A percentile compares a stretch with the other conserved stretches of the same genome.
phyloP scores from a whole-genome alignment of 2,797 vertebrate species.

The Phrynocephalus vlangalii region DNA sequence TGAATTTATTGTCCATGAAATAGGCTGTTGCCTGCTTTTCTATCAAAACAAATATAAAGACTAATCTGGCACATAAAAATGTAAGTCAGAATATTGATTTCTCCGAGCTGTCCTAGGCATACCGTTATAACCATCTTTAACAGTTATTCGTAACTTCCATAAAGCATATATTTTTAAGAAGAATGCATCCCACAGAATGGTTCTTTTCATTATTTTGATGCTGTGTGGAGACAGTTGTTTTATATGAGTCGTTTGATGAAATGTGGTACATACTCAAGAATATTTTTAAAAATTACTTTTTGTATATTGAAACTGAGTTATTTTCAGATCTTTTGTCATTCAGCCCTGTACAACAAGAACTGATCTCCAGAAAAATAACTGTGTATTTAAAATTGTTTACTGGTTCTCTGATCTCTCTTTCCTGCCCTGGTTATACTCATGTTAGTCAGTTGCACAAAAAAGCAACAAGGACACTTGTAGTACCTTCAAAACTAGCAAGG shows the following conservation, averaged over 20 bases:
- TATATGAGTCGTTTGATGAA: slow-evolving; percentile 45
- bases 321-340: not conserved
- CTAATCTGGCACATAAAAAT: slow-evolving; percentile 77
- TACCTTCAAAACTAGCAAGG: too few species aligned
- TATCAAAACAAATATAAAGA: slow-evolving; percentile 82
- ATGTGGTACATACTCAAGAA: slow-evolving; percentile 37
- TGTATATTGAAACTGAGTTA: not conserved
- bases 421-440: too few species aligned
- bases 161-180: slow-evolving; percentile 50
- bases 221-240: slow-evolving; percentile 36
- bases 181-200: not conserved
- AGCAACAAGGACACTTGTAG: too few species aligned
- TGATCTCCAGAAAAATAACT: not conserved
- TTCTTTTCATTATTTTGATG: slow-evolving; percentile 57
- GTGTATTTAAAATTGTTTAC: too few species aligned
- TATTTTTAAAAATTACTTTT: slow-evolving; percentile 53
- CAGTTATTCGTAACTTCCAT: slow-evolving; percentile 50
- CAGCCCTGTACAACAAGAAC: not conserved
- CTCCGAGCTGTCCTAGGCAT: slow-evolving; percentile 52
- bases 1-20: slow-evolving; percentile 83
- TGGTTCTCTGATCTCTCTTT: too few species aligned
- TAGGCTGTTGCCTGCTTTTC: slow-evolving; percentile 80
- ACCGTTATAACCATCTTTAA: slow-evolving; percentile 32
- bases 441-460: too few species aligned
- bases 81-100: slow-evolving; percentile 71